These are phyloP conservation scores for Trichopoda pennipes DNA, from an alignment of 2,888 invertebrate genomes.

Conservation along the genomic window DNA sequence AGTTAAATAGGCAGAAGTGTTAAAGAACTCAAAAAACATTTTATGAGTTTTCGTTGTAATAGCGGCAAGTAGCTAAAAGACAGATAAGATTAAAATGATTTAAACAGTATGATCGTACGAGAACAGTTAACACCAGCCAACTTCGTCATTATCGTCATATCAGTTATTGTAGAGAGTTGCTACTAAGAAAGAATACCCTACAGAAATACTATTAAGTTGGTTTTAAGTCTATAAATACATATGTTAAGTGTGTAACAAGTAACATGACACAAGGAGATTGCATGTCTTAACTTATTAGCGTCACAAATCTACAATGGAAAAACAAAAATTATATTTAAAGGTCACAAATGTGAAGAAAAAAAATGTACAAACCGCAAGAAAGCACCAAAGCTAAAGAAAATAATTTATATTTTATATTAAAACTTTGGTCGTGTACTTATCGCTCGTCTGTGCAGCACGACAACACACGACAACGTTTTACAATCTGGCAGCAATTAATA, in stretches of 20 bases:
- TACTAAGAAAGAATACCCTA: not conserved
- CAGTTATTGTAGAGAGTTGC: not conserved
- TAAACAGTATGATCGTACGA: constrained; percentile 60
- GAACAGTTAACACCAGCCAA: constrained; percentile 64
- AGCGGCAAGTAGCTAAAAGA: constrained; percentile 66
- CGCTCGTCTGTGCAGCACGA: constrained; percentile 37
- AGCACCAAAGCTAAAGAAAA: constrained; percentile 24
- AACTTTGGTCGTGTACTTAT: constrained; percentile 38
- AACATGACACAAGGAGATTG: constrained; percentile 20
- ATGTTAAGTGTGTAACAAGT: not conserved
- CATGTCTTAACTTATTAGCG: constrained; percentile 68
- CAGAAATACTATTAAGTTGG: not conserved
- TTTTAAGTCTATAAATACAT: not conserved
- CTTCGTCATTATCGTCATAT: constrained; percentile 12
- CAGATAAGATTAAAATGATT: constrained; percentile 66
- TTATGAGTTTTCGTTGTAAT: constrained; percentile 60
- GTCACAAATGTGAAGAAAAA: constrained; percentile 59
- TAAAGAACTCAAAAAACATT: constrained; percentile 49
- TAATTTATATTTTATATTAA: constrained; percentile 55
- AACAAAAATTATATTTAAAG: constrained; percentile 50
- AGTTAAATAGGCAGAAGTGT: constrained; percentile 61
- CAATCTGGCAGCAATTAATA: constrained; percentile 40
- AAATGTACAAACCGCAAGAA: constrained; percentile 25
- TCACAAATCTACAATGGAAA: constrained; percentile 63
- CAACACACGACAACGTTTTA: constrained; percentile 43